These are phyloP conservation scores for Condylostylus longicornis DNA, from an alignment of 1,140 invertebrate genomes.

Conservation along the genomic window DNA sequence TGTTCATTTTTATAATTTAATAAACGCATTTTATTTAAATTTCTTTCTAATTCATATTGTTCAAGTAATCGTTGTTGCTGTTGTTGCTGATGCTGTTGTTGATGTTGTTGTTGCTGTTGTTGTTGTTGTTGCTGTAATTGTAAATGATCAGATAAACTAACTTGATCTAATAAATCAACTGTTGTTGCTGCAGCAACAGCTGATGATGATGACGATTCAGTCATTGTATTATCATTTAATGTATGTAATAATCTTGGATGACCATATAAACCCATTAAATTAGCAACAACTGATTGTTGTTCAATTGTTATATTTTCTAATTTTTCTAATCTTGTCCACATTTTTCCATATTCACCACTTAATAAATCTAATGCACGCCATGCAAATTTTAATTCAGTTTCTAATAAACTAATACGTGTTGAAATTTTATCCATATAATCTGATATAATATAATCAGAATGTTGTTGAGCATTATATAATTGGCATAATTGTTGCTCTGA, in stretches of 20 bases:
- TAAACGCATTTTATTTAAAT: conserved; percentile 9
- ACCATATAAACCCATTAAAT: conserved; percentile 65
- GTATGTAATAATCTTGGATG: not conserved
- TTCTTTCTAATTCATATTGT: conserved; percentile 20
- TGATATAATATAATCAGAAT: conserved; percentile 53
- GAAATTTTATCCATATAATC: conserved; percentile 81
- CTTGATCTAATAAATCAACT: conserved; percentile 53
- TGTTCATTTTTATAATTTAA: not conserved
- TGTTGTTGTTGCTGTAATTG: conserved; percentile 6
- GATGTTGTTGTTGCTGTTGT: conserved; percentile 8
- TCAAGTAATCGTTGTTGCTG: no score
- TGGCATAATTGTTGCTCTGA: conserved; percentile 26
- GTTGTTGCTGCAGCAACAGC: conserved; percentile 62
- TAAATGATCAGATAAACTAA: not conserved
- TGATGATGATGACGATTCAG: no score
- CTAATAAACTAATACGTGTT: conserved; percentile 67
- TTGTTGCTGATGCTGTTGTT: no score
- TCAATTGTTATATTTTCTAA: conserved; percentile 76
- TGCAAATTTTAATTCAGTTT: conserved; percentile 79
- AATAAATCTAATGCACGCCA: conserved; percentile 81
- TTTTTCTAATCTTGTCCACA: conserved; percentile 85
- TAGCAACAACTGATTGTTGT: conserved; percentile 80
- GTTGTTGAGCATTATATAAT: conserved; percentile 24
- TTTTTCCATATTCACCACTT: conserved; percentile 82
- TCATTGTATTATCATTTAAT: not conserved